These are phyloP conservation scores for Solen grandis DNA, from an alignment of 1,140 invertebrate species.

Conservation along the genomic window DNA sequence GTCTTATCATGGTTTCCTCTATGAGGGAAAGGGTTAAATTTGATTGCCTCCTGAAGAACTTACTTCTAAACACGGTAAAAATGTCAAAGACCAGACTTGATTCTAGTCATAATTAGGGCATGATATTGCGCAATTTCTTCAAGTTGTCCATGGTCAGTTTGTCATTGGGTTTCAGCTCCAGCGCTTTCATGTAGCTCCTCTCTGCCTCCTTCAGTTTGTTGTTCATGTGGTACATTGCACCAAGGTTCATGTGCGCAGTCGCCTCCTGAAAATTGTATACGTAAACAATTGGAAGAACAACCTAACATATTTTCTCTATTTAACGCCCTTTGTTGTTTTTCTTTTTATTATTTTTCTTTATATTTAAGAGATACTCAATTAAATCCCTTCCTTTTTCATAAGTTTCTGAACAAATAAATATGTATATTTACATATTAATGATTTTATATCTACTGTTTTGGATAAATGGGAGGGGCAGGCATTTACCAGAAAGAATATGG, in stretches of 20 bases:
- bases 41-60: not conserved
- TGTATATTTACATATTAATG: too few relatives aligned
- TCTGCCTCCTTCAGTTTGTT: conserved; percentile 93
- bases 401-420: too few relatives aligned
- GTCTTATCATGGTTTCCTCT: not conserved
- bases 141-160: conserved; percentile 93
- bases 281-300: too few relatives aligned
- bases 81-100: not conserved
- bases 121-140: conserved; percentile 86
- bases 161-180: conserved; percentile 92
- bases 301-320: too few relatives aligned
- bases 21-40: not conserved
- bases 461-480: too few relatives aligned
- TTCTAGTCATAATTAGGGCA: conserved; percentile 47
- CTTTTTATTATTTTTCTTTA: too few relatives aligned
- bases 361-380: too few relatives aligned
- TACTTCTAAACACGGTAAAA: not conserved
- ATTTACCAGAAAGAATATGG: too few relatives aligned
- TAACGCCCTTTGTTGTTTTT: too few relatives aligned
- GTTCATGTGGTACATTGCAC: conserved; percentile 95
- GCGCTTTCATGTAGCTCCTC: conserved; percentile 89
- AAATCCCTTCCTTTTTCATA: too few relatives aligned
- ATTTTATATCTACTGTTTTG: too few relatives aligned
- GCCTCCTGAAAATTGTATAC: conserved; percentile 88
- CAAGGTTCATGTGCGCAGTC: conserved; percentile 94